Conservation (phyloP, 2,888 invertebrate species). For the Argynnis bischoffii region DNA sequence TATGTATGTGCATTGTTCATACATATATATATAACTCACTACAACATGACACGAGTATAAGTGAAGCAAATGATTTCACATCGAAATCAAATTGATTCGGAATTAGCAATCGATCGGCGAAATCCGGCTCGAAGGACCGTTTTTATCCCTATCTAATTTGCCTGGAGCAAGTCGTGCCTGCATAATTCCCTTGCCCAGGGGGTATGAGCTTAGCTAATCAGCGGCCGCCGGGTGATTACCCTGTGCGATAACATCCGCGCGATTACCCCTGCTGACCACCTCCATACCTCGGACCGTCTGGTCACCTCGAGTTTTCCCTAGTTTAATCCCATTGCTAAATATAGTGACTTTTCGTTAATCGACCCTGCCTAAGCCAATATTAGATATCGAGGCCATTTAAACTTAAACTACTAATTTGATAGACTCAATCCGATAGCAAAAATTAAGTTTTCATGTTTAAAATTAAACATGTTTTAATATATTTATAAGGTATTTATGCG, state of each 20-base stretch:
- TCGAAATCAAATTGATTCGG: constrained; percentile 32
- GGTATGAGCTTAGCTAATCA: constrained; percentile 78
- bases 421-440: not conserved
- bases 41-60: not conserved
- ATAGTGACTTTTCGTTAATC: constrained; percentile 30
- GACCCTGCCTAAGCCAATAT: constrained; percentile 32
- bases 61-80: not conserved
- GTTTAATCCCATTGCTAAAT: constrained; percentile 43
- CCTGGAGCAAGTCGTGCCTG: constrained; percentile 66
- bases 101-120: constrained; percentile 37
- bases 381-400: constrained; percentile 12
- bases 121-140: constrained; percentile 41
- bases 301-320: constrained; percentile 49
- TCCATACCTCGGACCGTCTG: constrained; percentile 62
- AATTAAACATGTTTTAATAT: too few relatives aligned
- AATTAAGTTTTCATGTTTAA: too few relatives aligned
- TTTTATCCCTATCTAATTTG: constrained; percentile 50
- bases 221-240: constrained; percentile 73
- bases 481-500: too few relatives aligned
- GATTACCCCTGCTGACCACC: constrained; percentile 77
- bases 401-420: constrained; percentile 5
- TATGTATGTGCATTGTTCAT: not conserved
- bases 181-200: constrained; percentile 72
- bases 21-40: not conserved
- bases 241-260: constrained; percentile 77